Evolutionary conservation across 2,113 vertebrate species (phyloP), one percentile per base, ranked within the genome.

Genomic region (Riparia riparia): DNA sequence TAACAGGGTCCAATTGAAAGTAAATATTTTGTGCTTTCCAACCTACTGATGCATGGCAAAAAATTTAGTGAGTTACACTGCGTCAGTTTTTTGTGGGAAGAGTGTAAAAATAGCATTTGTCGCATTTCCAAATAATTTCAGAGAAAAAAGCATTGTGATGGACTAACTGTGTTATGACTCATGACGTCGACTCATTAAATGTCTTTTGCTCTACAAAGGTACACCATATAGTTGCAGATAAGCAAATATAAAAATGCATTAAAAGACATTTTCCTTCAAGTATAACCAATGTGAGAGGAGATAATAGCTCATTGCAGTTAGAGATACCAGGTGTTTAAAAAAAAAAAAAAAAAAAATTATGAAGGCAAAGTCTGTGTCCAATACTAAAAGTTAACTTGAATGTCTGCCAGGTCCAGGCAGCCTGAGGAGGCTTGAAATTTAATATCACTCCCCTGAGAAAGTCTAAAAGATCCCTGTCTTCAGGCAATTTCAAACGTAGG

Each of bases 181-280:
- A 58, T 34, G 42, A 64, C 68, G 68, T 58, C 50, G 91, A 54
- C 64, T 49, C 53, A 76, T 89, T 87, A 87, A 76, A 84, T 61
- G 84, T 39, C 31, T 49, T 83, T 22, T 82, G 49, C 64, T 54
- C 54, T 90, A 78, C 79, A 89, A 71, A 86, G 66, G 34, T 77
- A 87, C 2, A 8, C 49, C 1, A 1, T 50, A 68, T 72, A 91
- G 57, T 61, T 79, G 16, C 20, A 53, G 73, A 93, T 76, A 90
- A 74, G 42, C 44, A 83, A 82, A 82, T 83, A 84, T 7, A 69
- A 78, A 91, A 88, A 80, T 22, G 39, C 7, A 7, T 13, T 32
- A 57, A 92, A 78, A 95, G 26, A 85, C n/a, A 73, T 47, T 83
- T 89, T 92, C 61, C 60, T 83, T 96, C 69, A 87, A 86, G 60